A percentile compares a stretch with the other conserved stretches of the same genome.
Conservation (phyloP, 1,140 invertebrate species). For the Vollenhovia emeryi region DNA sequence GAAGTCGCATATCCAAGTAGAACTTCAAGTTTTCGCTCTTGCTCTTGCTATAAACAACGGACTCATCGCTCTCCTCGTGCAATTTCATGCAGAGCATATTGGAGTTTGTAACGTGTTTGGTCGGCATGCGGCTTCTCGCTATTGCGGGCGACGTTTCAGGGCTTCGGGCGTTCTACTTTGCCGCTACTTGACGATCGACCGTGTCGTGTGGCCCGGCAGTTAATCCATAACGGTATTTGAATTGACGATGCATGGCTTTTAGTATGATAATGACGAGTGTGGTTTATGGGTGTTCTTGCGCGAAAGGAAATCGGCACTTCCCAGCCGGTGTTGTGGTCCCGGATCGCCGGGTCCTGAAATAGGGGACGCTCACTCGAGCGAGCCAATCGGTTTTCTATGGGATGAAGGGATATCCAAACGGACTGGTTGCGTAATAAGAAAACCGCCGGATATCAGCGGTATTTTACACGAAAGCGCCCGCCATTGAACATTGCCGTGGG, state of each 20-base stretch:
- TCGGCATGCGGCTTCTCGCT: not conserved
- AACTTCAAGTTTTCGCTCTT: not conserved
- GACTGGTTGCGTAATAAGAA: conserved; percentile 57
- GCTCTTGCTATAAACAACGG: not conserved
- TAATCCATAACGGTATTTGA: conserved; percentile 14
- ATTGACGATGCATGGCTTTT: conserved; percentile 39
- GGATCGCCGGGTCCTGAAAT: not conserved
- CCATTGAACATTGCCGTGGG: conserved; percentile 39
- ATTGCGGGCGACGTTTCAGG: conserved; percentile 1
- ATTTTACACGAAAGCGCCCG: conserved; percentile 47
- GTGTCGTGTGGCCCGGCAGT: not conserved
- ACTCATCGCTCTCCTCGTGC: not conserved
- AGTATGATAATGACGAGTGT: conserved; percentile 46
- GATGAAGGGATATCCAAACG: not conserved
- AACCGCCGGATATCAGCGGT: conserved; percentile 50
- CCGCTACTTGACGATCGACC: conserved; percentile 19
- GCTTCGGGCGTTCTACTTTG: conserved; percentile 11
- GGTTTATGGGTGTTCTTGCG: conserved; percentile 32
- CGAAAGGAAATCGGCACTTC: not conserved
- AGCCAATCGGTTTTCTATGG: conserved; percentile 15
- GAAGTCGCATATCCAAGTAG: not conserved
- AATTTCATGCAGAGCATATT: not conserved
- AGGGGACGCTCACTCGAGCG: not conserved
- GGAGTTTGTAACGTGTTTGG: not conserved
- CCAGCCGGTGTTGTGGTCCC: not conserved